phyloP scores from a whole-genome alignment of 53 echinoderm and acorn worm genomes.

The Mesocentrotus franciscanus region DNA sequence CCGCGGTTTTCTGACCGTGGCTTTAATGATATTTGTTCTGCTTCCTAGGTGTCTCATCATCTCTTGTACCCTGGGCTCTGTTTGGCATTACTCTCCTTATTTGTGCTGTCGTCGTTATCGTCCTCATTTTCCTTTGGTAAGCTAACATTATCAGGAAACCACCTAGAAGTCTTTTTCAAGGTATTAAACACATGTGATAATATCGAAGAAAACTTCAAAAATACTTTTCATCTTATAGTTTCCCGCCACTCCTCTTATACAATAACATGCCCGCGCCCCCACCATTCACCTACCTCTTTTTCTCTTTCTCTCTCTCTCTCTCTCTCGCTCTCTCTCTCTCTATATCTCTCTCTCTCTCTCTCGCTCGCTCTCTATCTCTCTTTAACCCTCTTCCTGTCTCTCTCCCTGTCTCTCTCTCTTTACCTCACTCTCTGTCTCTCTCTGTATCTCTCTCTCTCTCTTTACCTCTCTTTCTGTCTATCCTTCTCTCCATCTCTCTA shows the following conservation, averaged over 20 bases:
- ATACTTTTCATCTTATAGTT: background rate
- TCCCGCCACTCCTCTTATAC: background rate
- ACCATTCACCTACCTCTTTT: background rate
- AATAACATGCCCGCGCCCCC: background rate
- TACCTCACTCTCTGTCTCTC: background rate
- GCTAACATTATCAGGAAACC: background rate
- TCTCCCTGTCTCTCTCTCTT: background rate
- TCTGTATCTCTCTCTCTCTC: too few relatives aligned
- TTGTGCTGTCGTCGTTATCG: background rate
- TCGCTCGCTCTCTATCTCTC: too few relatives aligned
- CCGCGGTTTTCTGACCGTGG: too few relatives aligned
- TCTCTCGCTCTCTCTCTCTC: background rate
- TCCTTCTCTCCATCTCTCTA: background rate
- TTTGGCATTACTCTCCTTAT: slow-evolving; percentile 10
- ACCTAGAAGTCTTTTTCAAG: background rate
- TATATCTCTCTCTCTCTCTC: too few relatives aligned
- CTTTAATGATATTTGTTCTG: background rate
- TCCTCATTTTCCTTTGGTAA: background rate
- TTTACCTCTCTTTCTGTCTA: background rate
- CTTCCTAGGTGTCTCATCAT: background rate
- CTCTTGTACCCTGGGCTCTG: background rate
- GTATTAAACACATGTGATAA: background rate
- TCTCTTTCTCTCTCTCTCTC: background rate
- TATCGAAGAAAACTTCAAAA: background rate
- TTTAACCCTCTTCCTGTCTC: background rate